Base-by-base conservation (phyloP, 1,140 invertebrate genomes). In the Pararge aegeria region DNA sequence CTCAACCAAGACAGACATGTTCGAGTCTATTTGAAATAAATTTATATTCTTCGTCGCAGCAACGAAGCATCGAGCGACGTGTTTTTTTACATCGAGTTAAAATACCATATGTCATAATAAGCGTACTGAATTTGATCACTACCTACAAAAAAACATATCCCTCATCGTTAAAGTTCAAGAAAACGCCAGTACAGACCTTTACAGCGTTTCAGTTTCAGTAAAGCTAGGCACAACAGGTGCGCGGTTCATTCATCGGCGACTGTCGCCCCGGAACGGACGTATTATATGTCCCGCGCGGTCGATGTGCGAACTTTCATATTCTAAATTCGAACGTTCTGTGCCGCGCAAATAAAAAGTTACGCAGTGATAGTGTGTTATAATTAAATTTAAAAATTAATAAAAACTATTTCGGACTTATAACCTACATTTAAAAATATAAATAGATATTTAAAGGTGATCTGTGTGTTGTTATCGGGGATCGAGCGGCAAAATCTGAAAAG, bases 201-300 rank as follows among this genome's bases (percentile, higher is more conserved):
- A 24, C 24, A 24, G 2, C 2, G 24, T 12, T 52, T 34, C 49
- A 54, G 51, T 42, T 42, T 34, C 34, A 38, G 37, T 51, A 40
- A 19, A 24, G n/a, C 55, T 37, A 27, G 4, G 49, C 13, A 37
- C 78, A 80, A 80, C 78, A 80, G 78, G 78, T 80, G 78, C 59
- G 60, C 49, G 19, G 12, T 51, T 57, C 73, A 78, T 74, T 73
- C 71, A 68, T 69, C 71, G 61, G 42, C 56, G 59, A 56, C 19
- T 64, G 67, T 61, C 66, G 63, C 42, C 18, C 21, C 20, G 61
- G n/a, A 67, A 34, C 74, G 68, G 66, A 73, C 73, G 77, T 61
- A 16, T 59, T n/a, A 19, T n/a, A 37, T n/a, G n/a, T 1, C 19
- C 0, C 24, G 9, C 16, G 34, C 30, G n/a, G 12, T 27, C 34